phyloP scores from a whole-genome alignment of 2,888 invertebrate genomes.

The Salticus scenicus region DNA sequence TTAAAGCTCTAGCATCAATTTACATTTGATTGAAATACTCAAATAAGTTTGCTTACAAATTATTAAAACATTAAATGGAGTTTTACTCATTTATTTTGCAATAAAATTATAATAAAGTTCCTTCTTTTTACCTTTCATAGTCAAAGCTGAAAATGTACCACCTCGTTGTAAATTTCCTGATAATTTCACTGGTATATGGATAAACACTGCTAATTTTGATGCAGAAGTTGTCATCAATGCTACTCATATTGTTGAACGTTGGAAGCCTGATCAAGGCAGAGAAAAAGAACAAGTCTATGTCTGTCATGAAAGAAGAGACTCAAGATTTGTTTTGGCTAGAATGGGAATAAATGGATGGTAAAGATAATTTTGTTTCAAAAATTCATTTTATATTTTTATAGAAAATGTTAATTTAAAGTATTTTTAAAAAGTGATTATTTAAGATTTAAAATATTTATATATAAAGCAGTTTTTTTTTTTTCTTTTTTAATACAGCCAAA shows the following conservation, averaged over 20 bases:
- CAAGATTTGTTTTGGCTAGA: slow-evolving; percentile 95
- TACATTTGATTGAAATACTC: too few species aligned
- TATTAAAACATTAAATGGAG: too few species aligned
- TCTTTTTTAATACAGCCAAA: slow-evolving; percentile 82
- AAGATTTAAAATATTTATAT: too few species aligned
- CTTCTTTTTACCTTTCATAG: too few species aligned
- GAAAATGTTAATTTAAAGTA: too few species aligned
- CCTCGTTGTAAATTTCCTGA: slow-evolving; percentile 94
- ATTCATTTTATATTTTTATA: too few species aligned
- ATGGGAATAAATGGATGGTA: slow-evolving; percentile 95
- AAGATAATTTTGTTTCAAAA: too few species aligned
- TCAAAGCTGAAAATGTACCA: slow-evolving; percentile 89
- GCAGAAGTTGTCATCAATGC: slow-evolving; percentile 95
- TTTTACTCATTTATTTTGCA: too few species aligned
- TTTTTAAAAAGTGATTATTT: too few species aligned
- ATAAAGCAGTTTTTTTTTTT: not conserved
- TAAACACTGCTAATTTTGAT: slow-evolving; percentile 97
- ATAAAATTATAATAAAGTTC: too few species aligned
- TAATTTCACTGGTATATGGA: slow-evolving; percentile 96
- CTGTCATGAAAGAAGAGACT: slow-evolving; percentile 90
- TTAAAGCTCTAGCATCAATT: too few species aligned
- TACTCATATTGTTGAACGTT: slow-evolving; percentile 96
- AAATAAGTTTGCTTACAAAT: too few species aligned
- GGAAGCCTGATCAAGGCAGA: slow-evolving; percentile 93
- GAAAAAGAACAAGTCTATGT: slow-evolving; percentile 89